Percentiles rank a stretch among this genome's conserved stretches.
Conservation (phyloP, 2,797 vertebrate genomes). For the Chelidonichthys spinosus region DNA sequence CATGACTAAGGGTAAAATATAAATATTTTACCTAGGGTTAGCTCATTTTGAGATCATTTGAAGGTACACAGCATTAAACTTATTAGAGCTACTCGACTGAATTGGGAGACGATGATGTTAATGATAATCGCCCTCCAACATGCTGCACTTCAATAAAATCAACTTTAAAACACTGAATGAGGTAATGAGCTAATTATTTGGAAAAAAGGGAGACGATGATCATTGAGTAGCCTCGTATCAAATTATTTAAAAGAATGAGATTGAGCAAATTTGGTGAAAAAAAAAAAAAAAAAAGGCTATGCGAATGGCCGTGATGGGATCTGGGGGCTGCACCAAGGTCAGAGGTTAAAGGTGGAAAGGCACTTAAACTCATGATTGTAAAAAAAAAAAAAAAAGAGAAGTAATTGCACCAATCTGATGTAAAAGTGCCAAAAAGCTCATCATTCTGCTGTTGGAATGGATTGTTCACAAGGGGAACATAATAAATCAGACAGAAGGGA, state of each 20-base stretch:
- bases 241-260: not conserved
- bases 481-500: constrained; percentile 29
- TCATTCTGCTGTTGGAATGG: not conserved
- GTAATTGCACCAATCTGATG: not conserved
- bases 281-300: not conserved
- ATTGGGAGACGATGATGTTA: constrained; percentile 13
- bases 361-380: constrained; percentile 4
- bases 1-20: constrained; percentile 4
- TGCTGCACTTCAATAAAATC: constrained; percentile 7
- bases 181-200: constrained; percentile 25
- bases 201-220: constrained; percentile 6
- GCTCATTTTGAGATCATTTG: constrained; percentile 14
- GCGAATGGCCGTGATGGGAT: not conserved
- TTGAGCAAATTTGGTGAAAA: not conserved
- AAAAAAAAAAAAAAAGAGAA: no score
- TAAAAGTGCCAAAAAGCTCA: not conserved
- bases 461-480: constrained; percentile 3
- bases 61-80: constrained; percentile 3
- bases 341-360: not conserved
- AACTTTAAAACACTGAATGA: constrained; percentile 32
- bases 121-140: constrained; percentile 15
- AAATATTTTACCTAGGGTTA: not conserved
- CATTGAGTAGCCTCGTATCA: constrained; percentile 3
- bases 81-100: constrained; percentile 3
- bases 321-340: not conserved